These are phyloP conservation scores for Nymphalis urticae DNA, from an alignment of 2,888 invertebrate genomes.

Conservation along the genomic window DNA sequence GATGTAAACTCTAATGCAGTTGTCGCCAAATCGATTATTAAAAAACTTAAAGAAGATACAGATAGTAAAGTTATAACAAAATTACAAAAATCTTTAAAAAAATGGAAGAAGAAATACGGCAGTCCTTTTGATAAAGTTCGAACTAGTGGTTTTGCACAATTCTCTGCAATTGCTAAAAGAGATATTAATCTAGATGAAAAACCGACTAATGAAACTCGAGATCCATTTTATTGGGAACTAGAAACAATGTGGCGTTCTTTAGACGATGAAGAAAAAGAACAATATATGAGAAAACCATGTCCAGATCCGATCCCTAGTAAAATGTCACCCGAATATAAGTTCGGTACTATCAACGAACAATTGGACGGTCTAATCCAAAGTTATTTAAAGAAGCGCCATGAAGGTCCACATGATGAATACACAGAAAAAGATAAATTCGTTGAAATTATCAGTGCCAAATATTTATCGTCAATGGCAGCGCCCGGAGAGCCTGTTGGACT, in stretches of 20 bases:
- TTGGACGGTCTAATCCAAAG: conserved; percentile 85
- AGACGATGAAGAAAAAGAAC: conserved; percentile 81
- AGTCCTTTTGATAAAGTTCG: conserved; percentile 68
- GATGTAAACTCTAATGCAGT: conserved; percentile 89
- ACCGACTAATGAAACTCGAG: conserved; percentile 80
- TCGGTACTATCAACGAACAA: conserved; percentile 92
- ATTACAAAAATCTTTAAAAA: conserved; percentile 80
- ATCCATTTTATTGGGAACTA: conserved; percentile 81
- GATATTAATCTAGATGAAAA: conserved; percentile 71
- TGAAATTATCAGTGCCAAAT: conserved; percentile 88
- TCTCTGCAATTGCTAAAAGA: conserved; percentile 77
- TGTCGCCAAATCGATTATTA: conserved; percentile 79
- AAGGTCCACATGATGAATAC: conserved; percentile 50
- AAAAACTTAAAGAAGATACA: conserved; percentile 81
- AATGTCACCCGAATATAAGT: conserved; percentile 87
- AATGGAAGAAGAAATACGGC: conserved; percentile 83
- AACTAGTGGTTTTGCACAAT: conserved; percentile 82
- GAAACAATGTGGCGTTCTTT: conserved; percentile 85
- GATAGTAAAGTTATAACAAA: conserved; percentile 77
- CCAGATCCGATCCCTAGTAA: conserved; percentile 89
- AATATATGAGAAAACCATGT: conserved; percentile 80
- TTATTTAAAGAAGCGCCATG: conserved; percentile 77
- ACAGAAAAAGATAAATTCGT: conserved; percentile 80
- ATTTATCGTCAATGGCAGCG: conserved; percentile 87
- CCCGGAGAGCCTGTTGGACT: conserved; percentile 99